Evolutionary conservation across 2,113 vertebrate genomes (phyloP), one percentile per base, ranked within the genome.

Genomic region (Ammodytes marinus): DNA sequence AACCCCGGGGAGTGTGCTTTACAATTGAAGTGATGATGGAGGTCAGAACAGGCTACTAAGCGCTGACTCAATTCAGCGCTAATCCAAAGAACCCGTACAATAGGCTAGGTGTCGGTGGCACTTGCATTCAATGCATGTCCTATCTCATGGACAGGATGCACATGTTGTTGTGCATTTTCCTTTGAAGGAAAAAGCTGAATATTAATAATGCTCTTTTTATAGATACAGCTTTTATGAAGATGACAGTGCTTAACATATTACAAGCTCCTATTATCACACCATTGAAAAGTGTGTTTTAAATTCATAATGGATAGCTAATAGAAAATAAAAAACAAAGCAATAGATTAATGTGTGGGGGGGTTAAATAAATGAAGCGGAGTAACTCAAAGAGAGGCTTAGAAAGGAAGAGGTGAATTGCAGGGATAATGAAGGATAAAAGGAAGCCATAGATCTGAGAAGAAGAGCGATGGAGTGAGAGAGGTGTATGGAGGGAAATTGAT

Each of bases 1-100:
- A 90, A 88, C 86, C 82, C 89, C 2, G 10, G 83, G 84, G 86
- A 91, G 67, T 55, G 69, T 37, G 42, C 82, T 81, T 81, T 82
- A 77, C 89, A 87, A 87, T 81, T 79, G 79, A 84, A 86, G 79
- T 75, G 83, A 93, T 90, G 81, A 87, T 76, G 40, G 77, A 85
- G 89, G 87, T 89, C 69, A 63, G 54, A 79, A 50, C 8, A 52
- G 67, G 74, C 52, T 46, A 52, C 12, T 79, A 65, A 85, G 82
- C 12, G 37, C 74, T 79, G 59, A 85, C 74, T 27, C 27, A 27
- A 27, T 27, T 27, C 27, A 74, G 66, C 53, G 39, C 78, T 27
- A 83, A 88, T 79, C 84, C 80, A 88, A 83, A 85, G 69, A 80
- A 84, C 59, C 79, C 60, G 50, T 15, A 61, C 66, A 58, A 52